Conservation (phyloP, 2,888 invertebrate genomes). For the Aleiodes testaceus region DNA sequence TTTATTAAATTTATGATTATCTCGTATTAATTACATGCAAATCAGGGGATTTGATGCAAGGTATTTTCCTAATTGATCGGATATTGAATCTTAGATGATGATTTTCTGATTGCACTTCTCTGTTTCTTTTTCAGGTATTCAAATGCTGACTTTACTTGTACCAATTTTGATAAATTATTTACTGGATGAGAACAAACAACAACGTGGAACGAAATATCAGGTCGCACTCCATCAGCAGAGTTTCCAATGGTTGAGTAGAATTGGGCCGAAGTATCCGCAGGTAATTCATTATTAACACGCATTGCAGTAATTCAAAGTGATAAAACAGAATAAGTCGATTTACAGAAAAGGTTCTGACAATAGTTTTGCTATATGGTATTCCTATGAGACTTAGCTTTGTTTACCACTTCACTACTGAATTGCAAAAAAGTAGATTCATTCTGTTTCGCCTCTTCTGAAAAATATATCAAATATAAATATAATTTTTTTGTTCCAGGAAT, state of each 20-base stretch:
- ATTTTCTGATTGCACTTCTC: no score
- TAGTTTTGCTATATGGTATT: no score
- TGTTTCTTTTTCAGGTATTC: slow-evolving; percentile 80
- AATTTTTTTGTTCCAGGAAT: slow-evolving; percentile 78
- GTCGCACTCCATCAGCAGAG: slow-evolving; percentile 89
- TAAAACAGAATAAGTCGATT: neutral
- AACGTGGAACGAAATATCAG: slow-evolving; percentile 78
- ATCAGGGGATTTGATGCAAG: slow-evolving; percentile 77
- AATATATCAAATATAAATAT: slow-evolving; percentile 9
- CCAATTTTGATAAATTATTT: slow-evolving; percentile 92
- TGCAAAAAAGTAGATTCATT: no score
- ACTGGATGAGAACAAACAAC: slow-evolving; percentile 79
- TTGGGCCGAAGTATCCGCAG: slow-evolving; percentile 94
- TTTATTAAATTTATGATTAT: slow-evolving; percentile 50
- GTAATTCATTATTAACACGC: slow-evolving; percentile 69
- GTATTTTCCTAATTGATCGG: slow-evolving; percentile 63
- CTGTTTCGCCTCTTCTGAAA: no score
- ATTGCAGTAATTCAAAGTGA: neutral
- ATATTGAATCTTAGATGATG: neutral
- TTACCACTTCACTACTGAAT: no score
- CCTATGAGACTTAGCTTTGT: no score
- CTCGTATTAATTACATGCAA: slow-evolving; percentile 64
- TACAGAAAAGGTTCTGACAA: no score
- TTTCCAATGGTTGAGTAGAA: slow-evolving; percentile 90
- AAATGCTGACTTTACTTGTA: slow-evolving; percentile 90